A percentile compares a stretch with the other conserved stretches of the same genome.
phyloP scores from a whole-genome alignment of 2,797 vertebrate genomes.

The Cyprinodon diabolis region DNA sequence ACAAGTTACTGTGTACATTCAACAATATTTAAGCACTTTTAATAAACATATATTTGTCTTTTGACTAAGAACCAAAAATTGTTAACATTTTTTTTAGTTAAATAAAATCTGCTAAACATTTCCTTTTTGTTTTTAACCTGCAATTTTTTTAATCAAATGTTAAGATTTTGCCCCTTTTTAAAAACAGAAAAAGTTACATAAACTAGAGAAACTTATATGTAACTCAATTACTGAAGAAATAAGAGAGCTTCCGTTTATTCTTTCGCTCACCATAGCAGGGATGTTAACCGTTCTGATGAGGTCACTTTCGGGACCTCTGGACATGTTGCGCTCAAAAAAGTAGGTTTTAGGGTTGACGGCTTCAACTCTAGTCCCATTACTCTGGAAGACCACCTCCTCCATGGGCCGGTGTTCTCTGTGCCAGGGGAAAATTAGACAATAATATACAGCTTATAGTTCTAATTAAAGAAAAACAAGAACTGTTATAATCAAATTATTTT shows the following conservation, averaged over 20 bases:
- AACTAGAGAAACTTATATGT: neutral
- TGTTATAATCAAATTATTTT: too few species aligned
- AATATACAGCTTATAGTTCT: neutral
- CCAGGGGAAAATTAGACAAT: constrained; percentile 12
- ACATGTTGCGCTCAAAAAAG: constrained; percentile 87
- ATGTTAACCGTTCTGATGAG: constrained; percentile 91
- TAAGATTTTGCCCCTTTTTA: neutral
- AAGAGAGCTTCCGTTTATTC: neutral
- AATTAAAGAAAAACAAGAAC: too few species aligned
- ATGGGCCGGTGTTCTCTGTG: constrained; percentile 90
- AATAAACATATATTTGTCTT: too few species aligned
- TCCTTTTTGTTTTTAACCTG: too few species aligned
- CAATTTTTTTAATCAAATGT: too few species aligned
- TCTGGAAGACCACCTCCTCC: constrained; percentile 85
- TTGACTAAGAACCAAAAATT: too few species aligned
- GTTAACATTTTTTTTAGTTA: too few species aligned
- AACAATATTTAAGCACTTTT: too few species aligned
- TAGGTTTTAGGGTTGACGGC: constrained; percentile 91
- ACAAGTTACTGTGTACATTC: too few species aligned
- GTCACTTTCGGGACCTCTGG: constrained; percentile 86
- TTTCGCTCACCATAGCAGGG: constrained; percentile 87
- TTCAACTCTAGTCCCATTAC: constrained; percentile 89
- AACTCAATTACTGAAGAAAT: neutral
- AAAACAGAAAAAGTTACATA: neutral
- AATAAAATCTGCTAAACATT: too few species aligned